These are phyloP conservation scores for Perca flavescens DNA, from an alignment of 2,113 vertebrate species.

Conservation along the genomic window DNA sequence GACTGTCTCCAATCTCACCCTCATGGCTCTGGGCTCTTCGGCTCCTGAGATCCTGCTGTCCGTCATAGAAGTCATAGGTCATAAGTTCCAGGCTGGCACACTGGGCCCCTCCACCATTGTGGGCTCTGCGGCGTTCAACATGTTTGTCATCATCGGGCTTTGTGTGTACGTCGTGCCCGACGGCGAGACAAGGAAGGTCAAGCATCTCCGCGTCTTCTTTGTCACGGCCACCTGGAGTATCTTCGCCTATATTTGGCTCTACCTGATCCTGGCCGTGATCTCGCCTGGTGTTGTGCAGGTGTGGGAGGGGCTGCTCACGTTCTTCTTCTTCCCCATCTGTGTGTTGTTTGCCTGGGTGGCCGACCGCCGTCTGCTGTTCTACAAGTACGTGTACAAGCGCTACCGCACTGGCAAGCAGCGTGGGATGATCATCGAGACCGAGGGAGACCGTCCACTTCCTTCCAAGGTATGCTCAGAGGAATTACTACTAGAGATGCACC, in stretches of 20 bases:
- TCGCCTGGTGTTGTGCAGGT: constrained; percentile 96
- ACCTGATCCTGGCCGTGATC: constrained; percentile 96
- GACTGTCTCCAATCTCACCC: constrained; percentile 96
- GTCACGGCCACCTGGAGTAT: constrained; percentile 99
- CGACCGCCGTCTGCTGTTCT: constrained; percentile 96
- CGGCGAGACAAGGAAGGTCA: constrained; percentile 95
- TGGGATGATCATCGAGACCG: constrained; percentile 97
- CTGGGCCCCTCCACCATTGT: constrained; percentile 97
- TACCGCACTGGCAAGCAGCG: constrained; percentile 96
- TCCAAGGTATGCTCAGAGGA: constrained; percentile 83
- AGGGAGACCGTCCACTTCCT: constrained; percentile 92
- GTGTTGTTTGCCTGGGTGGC: constrained; percentile 98
- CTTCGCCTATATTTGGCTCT: constrained; percentile 99
- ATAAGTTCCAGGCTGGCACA: constrained; percentile 91
- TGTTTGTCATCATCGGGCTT: constrained; percentile 98
- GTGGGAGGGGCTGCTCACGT: constrained; percentile 97
- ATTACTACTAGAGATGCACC: neutral
- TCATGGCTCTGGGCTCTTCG: constrained; percentile 97
- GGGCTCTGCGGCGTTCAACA: constrained; percentile 97
- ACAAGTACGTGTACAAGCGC: constrained; percentile 99
- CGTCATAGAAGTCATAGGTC: constrained; percentile 94
- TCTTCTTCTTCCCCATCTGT: constrained; percentile 98
- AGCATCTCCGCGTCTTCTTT: constrained; percentile 97
- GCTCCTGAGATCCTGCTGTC: constrained; percentile 98
- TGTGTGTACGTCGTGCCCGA: constrained; percentile 98